phyloP scores from a whole-genome alignment of 1,140 invertebrate species.

The Diabrotica undecimpunctata region DNA sequence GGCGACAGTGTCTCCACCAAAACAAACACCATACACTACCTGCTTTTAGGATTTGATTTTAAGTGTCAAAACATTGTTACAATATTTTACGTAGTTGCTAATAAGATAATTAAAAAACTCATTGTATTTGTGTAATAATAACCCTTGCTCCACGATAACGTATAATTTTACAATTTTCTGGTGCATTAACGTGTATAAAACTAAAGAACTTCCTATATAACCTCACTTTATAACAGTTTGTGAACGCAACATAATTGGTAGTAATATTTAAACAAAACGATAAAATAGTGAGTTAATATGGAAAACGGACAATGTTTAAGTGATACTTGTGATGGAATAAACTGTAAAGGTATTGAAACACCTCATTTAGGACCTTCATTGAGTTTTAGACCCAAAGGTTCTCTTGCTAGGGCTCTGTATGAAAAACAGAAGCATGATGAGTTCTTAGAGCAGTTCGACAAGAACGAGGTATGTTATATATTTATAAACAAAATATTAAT shows the following conservation, averaged over 20 bases:
- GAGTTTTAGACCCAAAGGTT: constrained; percentile 19
- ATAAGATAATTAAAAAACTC: too few species aligned
- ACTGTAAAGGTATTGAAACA: not conserved
- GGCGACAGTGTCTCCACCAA: too few species aligned
- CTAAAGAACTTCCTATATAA: not conserved
- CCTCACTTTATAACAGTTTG: constrained; percentile 4
- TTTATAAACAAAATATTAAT: not conserved
- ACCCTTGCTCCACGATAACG: too few species aligned
- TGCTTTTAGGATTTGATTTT: too few species aligned
- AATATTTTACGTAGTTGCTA: too few species aligned
- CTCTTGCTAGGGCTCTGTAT: constrained; percentile 22
- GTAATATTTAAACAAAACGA: too few species aligned
- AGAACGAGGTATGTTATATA: constrained; percentile 23
- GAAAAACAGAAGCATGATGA: constrained; percentile 23
- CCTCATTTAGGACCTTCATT: not conserved
- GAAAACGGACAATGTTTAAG: not conserved
- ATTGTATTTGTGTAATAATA: too few species aligned
- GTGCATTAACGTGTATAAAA: too few species aligned
- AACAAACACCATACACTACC: too few species aligned
- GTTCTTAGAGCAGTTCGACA: constrained; percentile 24
- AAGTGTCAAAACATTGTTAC: too few species aligned
- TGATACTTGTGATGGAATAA: not conserved
- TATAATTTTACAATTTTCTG: too few species aligned
- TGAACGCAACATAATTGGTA: not conserved
- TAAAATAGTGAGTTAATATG: too few species aligned